Percentiles rank a stretch among this genome's conserved stretches.
phyloP scores from a whole-genome alignment of 2,888 invertebrate genomes.

The Xestia sexstrigata region DNA sequence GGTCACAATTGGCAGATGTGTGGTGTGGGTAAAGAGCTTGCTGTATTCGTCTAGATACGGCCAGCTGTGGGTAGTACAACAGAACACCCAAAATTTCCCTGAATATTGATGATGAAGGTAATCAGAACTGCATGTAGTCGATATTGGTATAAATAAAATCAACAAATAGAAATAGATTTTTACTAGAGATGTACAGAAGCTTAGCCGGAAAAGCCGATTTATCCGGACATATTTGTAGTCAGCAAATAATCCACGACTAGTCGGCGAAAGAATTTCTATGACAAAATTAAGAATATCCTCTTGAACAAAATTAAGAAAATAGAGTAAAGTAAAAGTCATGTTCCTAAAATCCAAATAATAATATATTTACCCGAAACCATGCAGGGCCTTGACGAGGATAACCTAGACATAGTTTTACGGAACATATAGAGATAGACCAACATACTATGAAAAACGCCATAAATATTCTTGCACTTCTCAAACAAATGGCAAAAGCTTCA shows the following conservation, averaged over 20 bases:
- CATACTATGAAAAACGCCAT: conserved; percentile 13
- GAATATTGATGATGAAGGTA: conserved; percentile 28
- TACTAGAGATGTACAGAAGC: too few species aligned
- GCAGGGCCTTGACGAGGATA: background rate
- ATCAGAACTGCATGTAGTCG: background rate
- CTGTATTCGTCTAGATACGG: conserved; percentile 13
- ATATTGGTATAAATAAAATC: conserved; percentile 10
- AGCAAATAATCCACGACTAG: too few species aligned
- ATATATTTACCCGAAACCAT: background rate
- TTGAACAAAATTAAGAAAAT: too few species aligned
- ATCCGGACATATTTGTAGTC: too few species aligned
- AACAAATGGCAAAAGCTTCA: conserved; percentile 38
- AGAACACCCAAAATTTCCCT: conserved; percentile 12
- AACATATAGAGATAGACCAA: conserved; percentile 17
- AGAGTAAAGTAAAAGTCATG: too few species aligned
- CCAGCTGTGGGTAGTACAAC: conserved; percentile 14
- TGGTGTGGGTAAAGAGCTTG: conserved; percentile 11
- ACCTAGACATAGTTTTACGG: conserved; percentile 16
- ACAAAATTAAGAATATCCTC: too few species aligned
- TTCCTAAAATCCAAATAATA: too few species aligned
- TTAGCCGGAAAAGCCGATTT: background rate
- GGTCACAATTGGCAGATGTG: conserved; percentile 51
- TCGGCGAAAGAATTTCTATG: too few species aligned
- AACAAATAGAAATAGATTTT: background rate
- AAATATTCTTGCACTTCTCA: conserved; percentile 14